Conservation (phyloP, 2,888 invertebrate genomes). For the Eupithecia subumbrata region DNA sequence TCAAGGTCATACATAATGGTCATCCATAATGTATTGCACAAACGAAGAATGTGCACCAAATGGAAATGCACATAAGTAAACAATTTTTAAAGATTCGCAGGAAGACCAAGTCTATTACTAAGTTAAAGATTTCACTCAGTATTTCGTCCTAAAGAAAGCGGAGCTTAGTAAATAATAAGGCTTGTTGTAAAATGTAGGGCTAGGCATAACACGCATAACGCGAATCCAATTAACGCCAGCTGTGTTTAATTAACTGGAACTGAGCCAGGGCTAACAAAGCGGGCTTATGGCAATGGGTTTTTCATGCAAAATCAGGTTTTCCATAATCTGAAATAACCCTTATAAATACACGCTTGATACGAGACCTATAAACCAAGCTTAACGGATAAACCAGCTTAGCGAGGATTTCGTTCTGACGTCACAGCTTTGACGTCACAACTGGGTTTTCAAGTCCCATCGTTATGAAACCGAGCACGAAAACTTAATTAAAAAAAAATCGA, state of each 20-base stretch:
- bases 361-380: slow-evolving; percentile 9
- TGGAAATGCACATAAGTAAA: background rate
- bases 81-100: background rate
- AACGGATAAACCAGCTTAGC: slow-evolving; percentile 1
- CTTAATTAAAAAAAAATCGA: background rate
- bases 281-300: slow-evolving; percentile 18
- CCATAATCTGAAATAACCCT: slow-evolving; percentile 2
- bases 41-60: background rate
- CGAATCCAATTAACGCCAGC: slow-evolving; percentile 38
- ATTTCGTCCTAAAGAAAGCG: background rate
- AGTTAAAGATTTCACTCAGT: background rate
- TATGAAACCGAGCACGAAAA: background rate
- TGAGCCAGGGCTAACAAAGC: slow-evolving; percentile 46
- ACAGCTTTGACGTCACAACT: background rate
- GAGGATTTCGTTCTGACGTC: slow-evolving; percentile 9
- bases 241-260: slow-evolving; percentile 50
- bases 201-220: slow-evolving; percentile 21
- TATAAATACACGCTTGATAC: background rate
- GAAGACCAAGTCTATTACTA: background rate
- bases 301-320: slow-evolving; percentile 14
- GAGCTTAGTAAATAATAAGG: background rate
- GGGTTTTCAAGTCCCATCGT: background rate
- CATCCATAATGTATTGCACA: too few species aligned
- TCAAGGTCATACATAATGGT: background rate
- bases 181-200: background rate